Evolutionary conservation across 2,888 invertebrate species (phyloP).

Genomic region (Ametastegia equiseti): DNA sequence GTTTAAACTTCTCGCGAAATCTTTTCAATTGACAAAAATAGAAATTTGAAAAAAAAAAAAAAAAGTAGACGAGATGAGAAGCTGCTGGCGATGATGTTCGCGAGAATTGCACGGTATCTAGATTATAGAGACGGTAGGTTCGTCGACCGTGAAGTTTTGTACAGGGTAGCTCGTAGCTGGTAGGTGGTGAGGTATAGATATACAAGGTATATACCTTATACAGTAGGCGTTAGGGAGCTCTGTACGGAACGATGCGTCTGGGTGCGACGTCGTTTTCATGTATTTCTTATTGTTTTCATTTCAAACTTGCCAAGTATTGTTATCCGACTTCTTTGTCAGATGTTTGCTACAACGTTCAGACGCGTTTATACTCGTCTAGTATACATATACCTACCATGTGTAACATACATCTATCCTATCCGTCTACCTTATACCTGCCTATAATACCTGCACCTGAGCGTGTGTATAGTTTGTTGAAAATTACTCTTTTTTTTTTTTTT

Average conservation of each 20-base stretch:
- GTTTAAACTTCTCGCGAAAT: too few relatives aligned
- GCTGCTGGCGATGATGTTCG: not conserved
- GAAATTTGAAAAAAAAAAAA: not conserved
- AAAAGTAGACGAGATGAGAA: not conserved
- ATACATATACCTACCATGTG: too few relatives aligned
- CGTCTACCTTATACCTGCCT: too few relatives aligned
- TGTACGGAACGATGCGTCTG: slow-evolving; percentile 24
- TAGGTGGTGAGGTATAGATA: not conserved
- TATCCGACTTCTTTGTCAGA: slow-evolving; percentile 27
- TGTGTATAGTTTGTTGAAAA: not conserved
- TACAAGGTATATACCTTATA: too few relatives aligned
- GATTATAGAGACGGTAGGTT: slow-evolving; percentile 28
- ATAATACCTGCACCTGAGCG: not conserved
- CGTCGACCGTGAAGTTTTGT: slow-evolving; percentile 43
- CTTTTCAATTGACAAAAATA: not conserved
- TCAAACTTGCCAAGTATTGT: slow-evolving; percentile 41
- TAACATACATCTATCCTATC: too few relatives aligned
- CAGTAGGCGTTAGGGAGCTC: slow-evolving; percentile 7
- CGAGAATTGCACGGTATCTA: slow-evolving; percentile 20
- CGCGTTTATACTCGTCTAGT: not conserved
- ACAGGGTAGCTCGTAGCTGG: too few relatives aligned
- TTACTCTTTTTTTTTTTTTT: not conserved
- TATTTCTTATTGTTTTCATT: slow-evolving; percentile 39
- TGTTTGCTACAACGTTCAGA: not conserved
- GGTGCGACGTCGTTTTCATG: slow-evolving; percentile 30